Evolutionary conservation across 2,888 invertebrate species (phyloP), one percentile per base, ranked within the genome.

Genomic region (Ichneumoninae sp.): DNA sequence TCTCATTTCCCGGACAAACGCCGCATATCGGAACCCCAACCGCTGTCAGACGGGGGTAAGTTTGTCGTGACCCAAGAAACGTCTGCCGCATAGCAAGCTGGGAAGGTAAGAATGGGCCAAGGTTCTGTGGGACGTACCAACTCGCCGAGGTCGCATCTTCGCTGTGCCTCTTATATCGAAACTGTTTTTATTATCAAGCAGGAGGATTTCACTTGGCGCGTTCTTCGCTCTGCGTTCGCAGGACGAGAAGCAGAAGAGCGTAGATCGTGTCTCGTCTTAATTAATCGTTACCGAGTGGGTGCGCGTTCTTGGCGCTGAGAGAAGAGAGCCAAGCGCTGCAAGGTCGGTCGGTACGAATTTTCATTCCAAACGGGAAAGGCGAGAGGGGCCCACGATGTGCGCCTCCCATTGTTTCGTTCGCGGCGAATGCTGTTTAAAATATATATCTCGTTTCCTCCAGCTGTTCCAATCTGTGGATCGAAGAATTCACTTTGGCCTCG

Each of bases 331-430:
- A 33, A 40, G 66, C 52, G 26, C 22, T 69, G 68, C 84, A 81
- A 81, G 84, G 84, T 81, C 66, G 68, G 22, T 8, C 57, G 54
- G 40, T 69, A 54, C 69, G 30, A 74, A 81, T 81, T 84, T 84
- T 84, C 84, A 84, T 84, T 81, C 77, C 70, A 81, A 81, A 78
- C 70, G 68, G 81, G 68, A 84, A 81, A 81, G 77, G 80, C 66
- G 47, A 74, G 40, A 47, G 36, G 30, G 26, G 26, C 47, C 47
- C 66, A 50, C 54, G 54, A 75, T 54, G 52, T 60, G 36, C 71
- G 47, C 68, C 44, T 60, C 60, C 73, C 73, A 74, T 74, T 74
- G 74, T 74, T 74, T 74, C 57, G 26, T 26, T 26, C 26, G 57
- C 26, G 8, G 57, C 57, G 57, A 57, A 75, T n/a, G 47, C n/a